Evolutionary conservation across 2,113 vertebrate genomes (phyloP).

Genomic region (Myanophis thanlyinensis): DNA sequence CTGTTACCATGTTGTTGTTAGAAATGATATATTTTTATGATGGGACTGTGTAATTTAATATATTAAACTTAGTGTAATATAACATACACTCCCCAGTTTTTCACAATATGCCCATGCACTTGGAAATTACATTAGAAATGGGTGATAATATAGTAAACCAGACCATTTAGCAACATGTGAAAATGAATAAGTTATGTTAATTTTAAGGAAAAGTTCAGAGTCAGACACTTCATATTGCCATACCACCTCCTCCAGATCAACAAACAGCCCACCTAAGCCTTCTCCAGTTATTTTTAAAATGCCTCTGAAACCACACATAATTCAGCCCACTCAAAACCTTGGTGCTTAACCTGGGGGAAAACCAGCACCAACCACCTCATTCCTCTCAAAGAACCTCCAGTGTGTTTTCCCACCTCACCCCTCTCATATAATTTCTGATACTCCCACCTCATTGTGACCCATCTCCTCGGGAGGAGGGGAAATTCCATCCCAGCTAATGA

Average conservation of each 20-base stretch:
- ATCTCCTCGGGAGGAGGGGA: conserved; percentile 27
- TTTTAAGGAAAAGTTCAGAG: conserved; percentile 41
- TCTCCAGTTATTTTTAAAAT: conserved; percentile 50
- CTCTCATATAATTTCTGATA: conserved; percentile 37
- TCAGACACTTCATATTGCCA: conserved; percentile 11
- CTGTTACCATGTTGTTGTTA: neutral
- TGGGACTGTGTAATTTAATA: neutral
- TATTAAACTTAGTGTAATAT: neutral
- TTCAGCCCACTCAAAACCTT: conserved; percentile 47
- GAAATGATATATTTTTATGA: neutral
- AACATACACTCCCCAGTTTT: neutral
- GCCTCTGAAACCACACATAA: neutral
- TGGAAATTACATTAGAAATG: neutral
- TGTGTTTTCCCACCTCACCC: neutral
- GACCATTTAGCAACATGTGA: neutral
- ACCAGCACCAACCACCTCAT: neutral
- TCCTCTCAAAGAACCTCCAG: conserved; percentile 18
- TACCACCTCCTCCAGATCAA: neutral
- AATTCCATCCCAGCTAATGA: neutral
- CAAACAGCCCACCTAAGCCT: conserved; percentile 4
- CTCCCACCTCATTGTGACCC: neutral
- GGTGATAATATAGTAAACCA: neutral
- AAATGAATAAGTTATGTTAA: neutral
- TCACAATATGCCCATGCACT: neutral
- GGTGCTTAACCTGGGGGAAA: conserved; percentile 4